Evolutionary conservation across 2,797 vertebrate genomes (phyloP).

Genomic region (Trematomus bernacchii): DNA sequence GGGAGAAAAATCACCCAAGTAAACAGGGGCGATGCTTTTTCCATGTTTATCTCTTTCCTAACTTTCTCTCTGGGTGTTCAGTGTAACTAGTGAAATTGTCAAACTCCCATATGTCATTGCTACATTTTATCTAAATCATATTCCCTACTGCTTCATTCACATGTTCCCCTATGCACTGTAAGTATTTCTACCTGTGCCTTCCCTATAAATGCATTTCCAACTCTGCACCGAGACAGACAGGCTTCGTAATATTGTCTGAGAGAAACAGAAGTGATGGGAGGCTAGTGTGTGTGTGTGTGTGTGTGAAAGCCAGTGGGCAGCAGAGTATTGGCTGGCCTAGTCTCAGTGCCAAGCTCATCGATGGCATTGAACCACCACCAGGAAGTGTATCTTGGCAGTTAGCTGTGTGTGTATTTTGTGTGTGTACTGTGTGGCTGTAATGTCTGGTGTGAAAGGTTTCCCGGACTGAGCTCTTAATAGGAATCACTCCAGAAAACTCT

Average conservation of each 20-base stretch:
- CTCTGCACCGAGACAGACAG: slow-evolving; percentile 41
- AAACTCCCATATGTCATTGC: slow-evolving; percentile 32
- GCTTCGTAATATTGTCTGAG: slow-evolving; percentile 19
- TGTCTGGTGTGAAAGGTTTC: slow-evolving; percentile 49
- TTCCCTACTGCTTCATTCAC: slow-evolving; percentile 39
- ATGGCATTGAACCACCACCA: slow-evolving; percentile 64
- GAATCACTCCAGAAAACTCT: slow-evolving; percentile 46
- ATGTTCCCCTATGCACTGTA: slow-evolving; percentile 25
- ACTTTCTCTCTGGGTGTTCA: slow-evolving; percentile 21
- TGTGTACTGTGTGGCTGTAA: slow-evolving; percentile 29
- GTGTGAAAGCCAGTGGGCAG: slow-evolving; percentile 55
- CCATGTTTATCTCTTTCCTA: slow-evolving; percentile 10
- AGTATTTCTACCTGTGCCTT: slow-evolving; percentile 27
- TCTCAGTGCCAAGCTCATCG: slow-evolving; percentile 62
- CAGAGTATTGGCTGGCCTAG: slow-evolving; percentile 41
- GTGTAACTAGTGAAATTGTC: slow-evolving; percentile 33
- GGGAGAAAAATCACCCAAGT: slow-evolving; percentile 6
- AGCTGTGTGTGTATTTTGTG: slow-evolving; percentile 23
- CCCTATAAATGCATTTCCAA: slow-evolving; percentile 35
- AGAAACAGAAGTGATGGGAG: slow-evolving; percentile 33
- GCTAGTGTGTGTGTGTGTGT: slow-evolving; percentile 13
- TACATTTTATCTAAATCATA: slow-evolving; percentile 48
- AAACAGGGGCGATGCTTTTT: slow-evolving; percentile 31
- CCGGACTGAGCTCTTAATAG: slow-evolving; percentile 41
- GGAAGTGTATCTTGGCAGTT: slow-evolving; percentile 62